These are phyloP conservation scores for Sebastes glaucus DNA, from an alignment of 2,797 vertebrate species.

Conservation along the genomic window DNA sequence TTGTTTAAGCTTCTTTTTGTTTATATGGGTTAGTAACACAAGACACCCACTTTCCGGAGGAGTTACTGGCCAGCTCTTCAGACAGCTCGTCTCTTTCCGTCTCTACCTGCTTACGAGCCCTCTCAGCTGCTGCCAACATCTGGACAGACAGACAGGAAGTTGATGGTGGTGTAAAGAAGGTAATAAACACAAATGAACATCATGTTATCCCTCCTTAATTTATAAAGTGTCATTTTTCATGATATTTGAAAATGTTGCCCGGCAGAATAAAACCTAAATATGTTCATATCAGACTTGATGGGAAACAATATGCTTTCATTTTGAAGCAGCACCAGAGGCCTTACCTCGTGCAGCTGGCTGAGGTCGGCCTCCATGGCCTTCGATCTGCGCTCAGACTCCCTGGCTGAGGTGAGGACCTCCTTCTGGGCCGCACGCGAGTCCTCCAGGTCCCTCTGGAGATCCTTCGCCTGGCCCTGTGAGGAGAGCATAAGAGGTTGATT, in stretches of 20 bases:
- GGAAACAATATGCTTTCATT: not conserved
- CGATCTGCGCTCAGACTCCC: constrained; percentile 93
- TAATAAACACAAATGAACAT: not conserved
- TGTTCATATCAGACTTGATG: not conserved
- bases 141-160: constrained; percentile 7
- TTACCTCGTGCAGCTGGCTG: constrained; percentile 94
- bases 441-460: constrained; percentile 94
- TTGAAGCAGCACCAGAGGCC: not conserved
- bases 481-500: not conserved
- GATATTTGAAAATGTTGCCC: rapidly evolving
- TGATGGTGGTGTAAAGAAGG: not conserved
- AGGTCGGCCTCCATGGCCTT: constrained; percentile 92
- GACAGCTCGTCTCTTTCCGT: constrained; percentile 92
- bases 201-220: not conserved
- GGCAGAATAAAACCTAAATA: not conserved
- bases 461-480: constrained; percentile 93
- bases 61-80: constrained; percentile 89
- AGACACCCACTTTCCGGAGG: constrained; percentile 88
- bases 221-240: not conserved
- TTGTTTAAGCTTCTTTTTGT: too few relatives aligned
- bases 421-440: constrained; percentile 91
- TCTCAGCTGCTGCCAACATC: constrained; percentile 88
- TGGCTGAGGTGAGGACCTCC: constrained; percentile 89
- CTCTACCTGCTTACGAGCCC: constrained; percentile 93
- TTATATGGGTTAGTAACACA: not conserved